phyloP scores from a whole-genome alignment of 2,888 invertebrate species.

The Scaptomyza polygonia region DNA sequence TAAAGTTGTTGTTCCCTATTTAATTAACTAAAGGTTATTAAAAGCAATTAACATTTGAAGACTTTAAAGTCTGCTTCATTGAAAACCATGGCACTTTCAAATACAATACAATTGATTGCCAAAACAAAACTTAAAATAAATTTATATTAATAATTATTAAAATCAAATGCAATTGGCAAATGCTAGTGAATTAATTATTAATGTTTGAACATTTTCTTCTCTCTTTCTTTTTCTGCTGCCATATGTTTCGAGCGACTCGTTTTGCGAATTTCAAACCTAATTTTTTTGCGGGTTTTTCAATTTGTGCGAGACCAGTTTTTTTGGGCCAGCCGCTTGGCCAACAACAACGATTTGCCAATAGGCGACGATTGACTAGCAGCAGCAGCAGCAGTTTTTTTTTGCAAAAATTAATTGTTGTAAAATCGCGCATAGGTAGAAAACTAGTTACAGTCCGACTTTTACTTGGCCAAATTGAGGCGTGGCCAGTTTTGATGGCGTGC shows the following conservation, averaged over 20 bases:
- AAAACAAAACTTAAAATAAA: background rate
- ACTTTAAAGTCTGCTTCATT: background rate
- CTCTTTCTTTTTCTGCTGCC: background rate
- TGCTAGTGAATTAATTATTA: conserved; percentile 3
- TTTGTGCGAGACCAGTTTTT: conserved; percentile 73
- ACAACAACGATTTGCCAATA: conserved; percentile 70
- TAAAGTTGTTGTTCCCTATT: conserved; percentile 1
- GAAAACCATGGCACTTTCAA: background rate
- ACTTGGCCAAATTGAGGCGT: conserved; percentile 76
- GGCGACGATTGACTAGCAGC: conserved; percentile 49
- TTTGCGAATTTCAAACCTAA: conserved; percentile 60
- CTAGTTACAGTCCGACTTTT: conserved; percentile 71
- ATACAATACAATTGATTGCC: conserved; percentile 35
- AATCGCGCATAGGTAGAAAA: conserved; percentile 44
- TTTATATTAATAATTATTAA: background rate
- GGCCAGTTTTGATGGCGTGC: conserved; percentile 49
- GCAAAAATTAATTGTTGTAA: conserved; percentile 78
- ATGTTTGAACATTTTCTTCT: conserved; percentile 10
- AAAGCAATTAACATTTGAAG: conserved; percentile 41
- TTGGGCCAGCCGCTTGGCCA: conserved; percentile 57
- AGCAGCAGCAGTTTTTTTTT: conserved; percentile 47
- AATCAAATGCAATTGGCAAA: conserved; percentile 6
- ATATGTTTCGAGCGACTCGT: conserved; percentile 56
- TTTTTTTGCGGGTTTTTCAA: conserved; percentile 71
- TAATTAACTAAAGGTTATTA: conserved; percentile 38